These are phyloP conservation scores for Copidosoma floridanum DNA, from an alignment of 1,140 invertebrate species.

Conservation along the genomic window DNA sequence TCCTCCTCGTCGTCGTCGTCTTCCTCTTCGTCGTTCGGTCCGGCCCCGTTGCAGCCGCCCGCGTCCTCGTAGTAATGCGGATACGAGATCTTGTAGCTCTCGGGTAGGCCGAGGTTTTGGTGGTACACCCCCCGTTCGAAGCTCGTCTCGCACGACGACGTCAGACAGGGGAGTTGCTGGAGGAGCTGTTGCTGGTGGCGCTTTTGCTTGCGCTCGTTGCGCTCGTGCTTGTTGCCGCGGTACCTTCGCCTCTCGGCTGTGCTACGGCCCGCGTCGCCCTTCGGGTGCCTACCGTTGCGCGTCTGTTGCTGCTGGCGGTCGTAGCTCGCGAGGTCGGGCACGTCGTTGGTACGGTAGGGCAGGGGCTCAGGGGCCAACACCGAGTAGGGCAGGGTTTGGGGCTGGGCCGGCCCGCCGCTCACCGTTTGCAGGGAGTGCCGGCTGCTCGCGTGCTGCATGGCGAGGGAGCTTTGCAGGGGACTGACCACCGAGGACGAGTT, in stretches of 20 bases:
- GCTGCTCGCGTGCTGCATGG: conserved; percentile 44
- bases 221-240: conserved; percentile 42
- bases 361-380: too few species aligned
- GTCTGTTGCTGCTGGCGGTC: conserved; percentile 32
- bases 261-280: too few species aligned
- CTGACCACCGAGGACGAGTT: conserved; percentile 50
- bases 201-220: conserved; percentile 41
- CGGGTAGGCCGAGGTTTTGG: conserved; percentile 47
- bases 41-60: conserved; percentile 28
- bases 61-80: conserved; percentile 53
- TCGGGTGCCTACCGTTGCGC: conserved; percentile 34
- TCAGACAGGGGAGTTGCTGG: conserved; percentile 5
- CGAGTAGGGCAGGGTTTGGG: conserved; percentile 16
- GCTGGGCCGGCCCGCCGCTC: neutral
- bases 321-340: conserved; percentile 23
- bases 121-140: conserved; percentile 44
- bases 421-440: conserved; percentile 34
- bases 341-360: conserved; percentile 29
- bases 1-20: neutral
- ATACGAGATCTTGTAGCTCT: conserved; percentile 51
- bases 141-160: conserved; percentile 39
- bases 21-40: conserved; percentile 3
- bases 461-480: conserved; percentile 48
- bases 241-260: conserved; percentile 51
- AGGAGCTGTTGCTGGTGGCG: conserved; percentile 21